These are phyloP conservation scores for Bos javanicus DNA, from an alignment of 2,113 vertebrate genomes.

Conservation along the genomic window DNA sequence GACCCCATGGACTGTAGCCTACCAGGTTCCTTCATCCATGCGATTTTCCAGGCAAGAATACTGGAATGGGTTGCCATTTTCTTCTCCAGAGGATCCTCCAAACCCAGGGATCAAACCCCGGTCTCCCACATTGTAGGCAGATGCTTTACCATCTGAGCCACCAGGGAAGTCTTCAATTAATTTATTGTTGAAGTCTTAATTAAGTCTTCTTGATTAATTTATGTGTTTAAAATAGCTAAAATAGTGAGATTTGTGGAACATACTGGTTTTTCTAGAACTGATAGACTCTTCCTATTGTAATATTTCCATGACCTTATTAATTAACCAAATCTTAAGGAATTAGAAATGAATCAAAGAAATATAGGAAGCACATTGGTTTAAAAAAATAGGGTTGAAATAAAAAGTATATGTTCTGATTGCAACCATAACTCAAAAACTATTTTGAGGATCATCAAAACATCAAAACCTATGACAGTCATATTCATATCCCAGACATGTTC, in stretches of 20 bases:
- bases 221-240: neutral
- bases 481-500: neutral
- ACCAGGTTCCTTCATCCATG: neutral
- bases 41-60: neutral
- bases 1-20: neutral
- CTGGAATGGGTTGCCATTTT: neutral
- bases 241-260: neutral
- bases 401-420: neutral
- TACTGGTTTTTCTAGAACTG: neutral
- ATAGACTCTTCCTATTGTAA: neutral
- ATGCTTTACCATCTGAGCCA: fast-evolving
- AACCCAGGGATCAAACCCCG: neutral
- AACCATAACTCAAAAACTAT: neutral
- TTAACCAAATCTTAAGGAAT: neutral
- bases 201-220: neutral
- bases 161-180: neutral
- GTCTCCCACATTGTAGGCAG: neutral
- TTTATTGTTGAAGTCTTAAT: neutral
- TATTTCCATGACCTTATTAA: conserved; percentile 4
- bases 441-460: neutral
- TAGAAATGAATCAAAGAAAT: conserved; percentile 27
- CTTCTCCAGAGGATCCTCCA: neutral
- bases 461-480: neutral
- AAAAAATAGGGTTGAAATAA: neutral
- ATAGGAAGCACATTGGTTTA: neutral